Conservation (phyloP, 2,797 vertebrate genomes). For the Oreonectes daqikongensis region DNA sequence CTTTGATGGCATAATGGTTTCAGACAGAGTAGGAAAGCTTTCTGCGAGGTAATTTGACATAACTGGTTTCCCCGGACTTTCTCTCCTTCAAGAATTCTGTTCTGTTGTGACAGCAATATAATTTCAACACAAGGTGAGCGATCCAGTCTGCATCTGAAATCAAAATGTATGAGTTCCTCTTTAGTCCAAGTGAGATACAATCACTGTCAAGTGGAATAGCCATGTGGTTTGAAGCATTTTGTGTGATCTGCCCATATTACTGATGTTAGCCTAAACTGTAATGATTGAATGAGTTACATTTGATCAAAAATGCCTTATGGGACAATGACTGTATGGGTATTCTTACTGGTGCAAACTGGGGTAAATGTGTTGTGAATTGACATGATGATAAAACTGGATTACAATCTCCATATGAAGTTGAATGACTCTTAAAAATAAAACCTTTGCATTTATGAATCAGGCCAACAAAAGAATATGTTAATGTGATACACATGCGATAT, state of each 20-base stretch:
- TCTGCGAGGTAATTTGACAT: conserved; percentile 19
- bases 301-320: conserved; percentile 11
- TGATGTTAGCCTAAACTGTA: not conserved
- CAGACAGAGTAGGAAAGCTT: conserved; percentile 5
- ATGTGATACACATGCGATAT: no score
- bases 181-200: conserved; percentile 6
- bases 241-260: not conserved
- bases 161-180: conserved; percentile 6
- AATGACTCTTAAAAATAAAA: no score
- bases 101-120: conserved; percentile 34
- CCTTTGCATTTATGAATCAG: no score
- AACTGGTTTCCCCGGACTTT: not conserved
- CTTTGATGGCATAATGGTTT: conserved; percentile 21
- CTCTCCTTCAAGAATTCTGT: conserved; percentile 7
- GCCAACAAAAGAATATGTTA: no score
- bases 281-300: not conserved
- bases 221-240: not conserved
- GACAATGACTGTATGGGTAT: not conserved
- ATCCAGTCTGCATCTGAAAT: conserved; percentile 23
- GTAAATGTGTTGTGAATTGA: conserved; percentile 12
- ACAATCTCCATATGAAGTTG: not conserved
- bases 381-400: not conserved
- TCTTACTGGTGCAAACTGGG: not conserved
- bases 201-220: not conserved
- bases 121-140: conserved; percentile 11